Evolutionary conservation across 2,797 vertebrate genomes (phyloP).

Genomic region (Alauda arvensis): DNA sequence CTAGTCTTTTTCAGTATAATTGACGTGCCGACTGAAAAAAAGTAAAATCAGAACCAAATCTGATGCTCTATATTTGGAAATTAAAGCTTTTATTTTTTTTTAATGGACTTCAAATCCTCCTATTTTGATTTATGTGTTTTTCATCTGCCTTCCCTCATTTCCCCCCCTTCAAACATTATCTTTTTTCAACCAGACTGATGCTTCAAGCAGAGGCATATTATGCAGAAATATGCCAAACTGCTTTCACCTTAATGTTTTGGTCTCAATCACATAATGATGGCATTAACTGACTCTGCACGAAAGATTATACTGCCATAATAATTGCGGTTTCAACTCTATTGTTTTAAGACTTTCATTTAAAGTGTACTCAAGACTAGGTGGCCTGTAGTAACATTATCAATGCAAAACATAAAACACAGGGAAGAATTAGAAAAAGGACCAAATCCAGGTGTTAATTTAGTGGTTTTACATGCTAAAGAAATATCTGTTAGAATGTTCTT

Average conservation of each 20-base stretch:
- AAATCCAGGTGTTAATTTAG: background rate
- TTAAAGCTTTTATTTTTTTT: background rate
- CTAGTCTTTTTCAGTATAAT: background rate
- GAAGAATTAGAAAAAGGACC: background rate
- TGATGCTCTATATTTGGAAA: background rate
- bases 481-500: background rate
- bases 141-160: background rate
- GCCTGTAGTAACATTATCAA: background rate
- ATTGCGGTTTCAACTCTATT: background rate
- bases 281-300: background rate
- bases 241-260: slow-evolving; percentile 8
- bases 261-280: background rate
- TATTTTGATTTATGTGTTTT: background rate
- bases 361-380: background rate
- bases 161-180: no score
- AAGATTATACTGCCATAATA: background rate
- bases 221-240: background rate
- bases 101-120: background rate
- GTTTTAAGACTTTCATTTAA: slow-evolving; percentile 3
- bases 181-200: background rate
- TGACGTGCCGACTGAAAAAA: background rate
- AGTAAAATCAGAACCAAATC: background rate
- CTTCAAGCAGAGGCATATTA: background rate
- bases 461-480: background rate
- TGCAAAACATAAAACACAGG: background rate